Evolutionary conservation across 2,797 vertebrate species (phyloP).

Genomic region (Microctenopoma stevenorrisi): DNA sequence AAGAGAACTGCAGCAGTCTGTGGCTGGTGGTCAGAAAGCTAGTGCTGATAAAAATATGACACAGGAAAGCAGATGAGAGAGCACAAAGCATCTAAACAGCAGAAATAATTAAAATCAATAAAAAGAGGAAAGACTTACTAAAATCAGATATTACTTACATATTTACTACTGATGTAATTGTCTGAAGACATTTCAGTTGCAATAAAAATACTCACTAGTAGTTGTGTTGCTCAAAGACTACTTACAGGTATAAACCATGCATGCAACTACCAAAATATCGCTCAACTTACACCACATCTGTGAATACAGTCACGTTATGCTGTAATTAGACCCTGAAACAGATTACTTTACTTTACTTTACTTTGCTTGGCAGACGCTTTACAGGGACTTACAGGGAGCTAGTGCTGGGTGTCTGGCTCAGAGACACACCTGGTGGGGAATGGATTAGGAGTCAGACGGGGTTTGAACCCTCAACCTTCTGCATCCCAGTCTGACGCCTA

Average conservation of each 20-base stretch:
- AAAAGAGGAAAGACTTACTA: background rate
- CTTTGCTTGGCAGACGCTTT: no score
- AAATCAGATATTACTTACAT: background rate
- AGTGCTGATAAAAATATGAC: constrained; percentile 69
- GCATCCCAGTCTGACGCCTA: no score
- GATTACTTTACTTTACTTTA: no score
- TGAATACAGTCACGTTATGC: background rate
- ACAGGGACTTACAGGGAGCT: no score
- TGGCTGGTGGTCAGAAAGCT: constrained; percentile 83
- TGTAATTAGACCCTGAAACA: background rate
- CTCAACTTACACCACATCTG: background rate
- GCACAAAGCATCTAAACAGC: background rate
- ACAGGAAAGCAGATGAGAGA: background rate
- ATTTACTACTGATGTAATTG: background rate
- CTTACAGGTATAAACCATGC: background rate
- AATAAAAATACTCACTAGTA: background rate
- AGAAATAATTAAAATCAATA: background rate
- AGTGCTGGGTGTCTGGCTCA: no score
- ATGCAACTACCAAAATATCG: background rate
- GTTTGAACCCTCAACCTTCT: no score
- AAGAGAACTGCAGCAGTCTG: constrained; percentile 71
- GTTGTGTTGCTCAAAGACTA: background rate
- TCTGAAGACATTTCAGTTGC: background rate
- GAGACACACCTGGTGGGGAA: no score
- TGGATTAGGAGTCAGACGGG: no score